Base-by-base conservation (phyloP, 2,797 vertebrate species). In the Pseudopleuronectes americanus region DNA sequence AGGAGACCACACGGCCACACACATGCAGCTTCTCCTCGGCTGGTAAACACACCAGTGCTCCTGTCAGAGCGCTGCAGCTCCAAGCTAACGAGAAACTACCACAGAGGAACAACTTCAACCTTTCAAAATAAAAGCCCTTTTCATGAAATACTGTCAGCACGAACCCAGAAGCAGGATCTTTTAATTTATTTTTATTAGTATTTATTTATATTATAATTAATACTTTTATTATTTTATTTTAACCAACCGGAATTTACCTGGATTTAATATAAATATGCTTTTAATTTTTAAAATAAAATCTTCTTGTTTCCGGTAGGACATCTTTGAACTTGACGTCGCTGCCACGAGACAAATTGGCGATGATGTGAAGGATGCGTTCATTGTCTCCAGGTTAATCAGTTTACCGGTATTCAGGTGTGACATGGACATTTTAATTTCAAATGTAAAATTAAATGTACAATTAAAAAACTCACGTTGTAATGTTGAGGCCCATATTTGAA, bases 271-370 rank as follows among this genome's bases (percentile, higher is more conserved):
- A 43, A 17, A 49, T 1, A 17, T 10, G 45, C 51, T 76, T 68
- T 74, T 80, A 80, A 55, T 68, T 61, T 61, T 61, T 0, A 24
- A 4, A 4, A 21, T 0, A 3, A 1, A n/a, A 8, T 23, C 0
- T 0, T 0, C 2, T 26, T 3, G 14, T 56, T 65, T 80, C 77
- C 74, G 59, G 66, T 58, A 0, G 9, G 2, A 3, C 4, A 38
- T 0, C 1, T 3, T 14, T 48, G 0, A 24, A 47, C 31, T 73
- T 45, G 45, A 54, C 7, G 3, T 8, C 45, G 52, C 12, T 78
- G 64, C 67, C 67, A 74, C 56, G 45, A 55, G 8, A 77, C 67
- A 33, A 26, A 33, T 8, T 38, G 1, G 52, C 21, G 2, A 23
- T 57, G 49, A 2, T 19, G 17, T 19, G 13, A 56, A 33, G 9